Evolutionary conservation across 2,113 vertebrate species (phyloP).

Genomic region (Gymnorhina tibicen): DNA sequence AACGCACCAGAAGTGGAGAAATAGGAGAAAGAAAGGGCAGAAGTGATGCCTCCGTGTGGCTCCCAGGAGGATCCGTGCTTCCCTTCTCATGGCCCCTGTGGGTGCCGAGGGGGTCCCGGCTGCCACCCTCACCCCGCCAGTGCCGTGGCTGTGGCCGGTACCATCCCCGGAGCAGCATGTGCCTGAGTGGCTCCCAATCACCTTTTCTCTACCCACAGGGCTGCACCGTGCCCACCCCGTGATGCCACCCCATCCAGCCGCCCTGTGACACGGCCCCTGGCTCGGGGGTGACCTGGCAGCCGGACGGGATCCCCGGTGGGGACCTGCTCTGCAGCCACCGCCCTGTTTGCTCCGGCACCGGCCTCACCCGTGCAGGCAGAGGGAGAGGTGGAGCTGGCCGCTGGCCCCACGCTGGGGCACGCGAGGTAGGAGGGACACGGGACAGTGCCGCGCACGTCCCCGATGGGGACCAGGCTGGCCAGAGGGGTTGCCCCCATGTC

Average conservation of each 20-base stretch:
- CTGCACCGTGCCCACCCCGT: not conserved
- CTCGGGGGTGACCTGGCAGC: not conserved
- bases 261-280: not conserved
- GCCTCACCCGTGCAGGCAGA: not conserved
- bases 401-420: not conserved
- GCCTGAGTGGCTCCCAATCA: fast-evolving
- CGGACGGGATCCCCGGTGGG: fast-evolving
- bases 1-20: fast-evolving
- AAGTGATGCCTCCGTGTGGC: fast-evolving
- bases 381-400: not conserved
- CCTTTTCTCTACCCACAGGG: not conserved
- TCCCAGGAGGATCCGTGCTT: not conserved
- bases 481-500: not conserved
- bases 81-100: not conserved
- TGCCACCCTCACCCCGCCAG: fast-evolving
- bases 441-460: fast-evolving
- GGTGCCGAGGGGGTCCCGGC: not conserved
- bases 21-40: not conserved
- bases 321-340: not conserved
- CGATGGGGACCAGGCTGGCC: fast-evolving
- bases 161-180: not conserved
- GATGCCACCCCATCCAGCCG: not conserved
- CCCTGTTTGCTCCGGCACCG: not conserved
- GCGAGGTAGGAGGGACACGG: not conserved
- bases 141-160: not conserved